These are phyloP conservation scores for Prolemur simus DNA, from an alignment of 2,113 vertebrate genomes.

Conservation along the genomic window DNA sequence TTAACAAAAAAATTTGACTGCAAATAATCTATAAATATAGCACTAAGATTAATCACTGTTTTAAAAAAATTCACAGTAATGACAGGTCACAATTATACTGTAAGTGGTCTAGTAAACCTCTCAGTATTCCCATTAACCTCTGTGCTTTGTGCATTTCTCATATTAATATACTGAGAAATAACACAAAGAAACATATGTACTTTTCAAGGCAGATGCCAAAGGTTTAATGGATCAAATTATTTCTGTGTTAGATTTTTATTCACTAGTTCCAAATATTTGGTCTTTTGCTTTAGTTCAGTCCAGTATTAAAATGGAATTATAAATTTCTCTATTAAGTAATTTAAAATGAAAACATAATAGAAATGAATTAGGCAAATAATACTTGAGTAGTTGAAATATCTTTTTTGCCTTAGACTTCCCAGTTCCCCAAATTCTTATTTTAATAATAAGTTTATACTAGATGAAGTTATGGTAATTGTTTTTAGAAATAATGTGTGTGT, in stretches of 20 bases:
- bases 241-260: slow-evolving; percentile 40
- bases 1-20: slow-evolving; percentile 40
- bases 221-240: slow-evolving; percentile 37
- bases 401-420: not conserved
- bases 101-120: slow-evolving; percentile 40
- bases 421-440: not conserved
- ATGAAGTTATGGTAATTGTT: not conserved
- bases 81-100: slow-evolving; percentile 30
- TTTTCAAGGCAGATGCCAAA: slow-evolving; percentile 41
- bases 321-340: slow-evolving; percentile 3
- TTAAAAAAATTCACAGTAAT: not conserved
- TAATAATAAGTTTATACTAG: not conserved
- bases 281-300: not conserved
- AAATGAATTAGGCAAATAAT: not conserved
- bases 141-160: not conserved
- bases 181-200: slow-evolving; percentile 24
- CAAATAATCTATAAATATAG: slow-evolving; percentile 33
- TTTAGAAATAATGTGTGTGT: not conserved
- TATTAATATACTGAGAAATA: slow-evolving; percentile 29
- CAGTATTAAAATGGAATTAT: not conserved
- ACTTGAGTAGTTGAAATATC: not conserved
- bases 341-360: slow-evolving; percentile 22
- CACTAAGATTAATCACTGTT: slow-evolving; percentile 50
- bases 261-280: slow-evolving; percentile 6
- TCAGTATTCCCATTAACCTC: slow-evolving; percentile 32